Evolutionary conservation across 2,888 invertebrate species (phyloP).

Genomic region (Hipparchia semele): DNA sequence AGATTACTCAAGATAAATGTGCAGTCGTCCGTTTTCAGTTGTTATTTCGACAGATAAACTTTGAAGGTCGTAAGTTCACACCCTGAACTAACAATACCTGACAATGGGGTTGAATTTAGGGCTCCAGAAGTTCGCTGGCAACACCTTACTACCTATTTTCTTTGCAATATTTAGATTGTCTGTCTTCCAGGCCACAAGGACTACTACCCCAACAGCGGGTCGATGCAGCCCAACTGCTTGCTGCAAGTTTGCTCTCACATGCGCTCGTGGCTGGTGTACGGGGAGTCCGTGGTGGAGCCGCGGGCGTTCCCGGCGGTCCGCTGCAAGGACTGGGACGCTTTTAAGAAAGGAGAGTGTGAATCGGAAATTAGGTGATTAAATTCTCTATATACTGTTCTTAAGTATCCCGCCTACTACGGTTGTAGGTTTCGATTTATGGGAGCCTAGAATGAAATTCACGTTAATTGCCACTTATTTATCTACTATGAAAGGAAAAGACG

Average conservation of each 20-base stretch:
- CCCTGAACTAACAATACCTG: too few relatives aligned
- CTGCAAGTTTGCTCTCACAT: conserved; percentile 60
- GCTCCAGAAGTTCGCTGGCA: too few relatives aligned
- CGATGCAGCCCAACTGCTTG: conserved; percentile 67
- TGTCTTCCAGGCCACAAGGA: conserved; percentile 64
- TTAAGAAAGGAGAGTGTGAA: conserved; percentile 53
- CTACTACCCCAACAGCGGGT: conserved; percentile 69
- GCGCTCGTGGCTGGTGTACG: conserved; percentile 59
- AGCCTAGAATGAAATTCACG: too few relatives aligned
- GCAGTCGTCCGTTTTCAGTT: too few relatives aligned
- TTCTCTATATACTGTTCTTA: not conserved
- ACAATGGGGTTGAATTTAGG: too few relatives aligned
- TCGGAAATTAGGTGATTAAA: conserved; percentile 48
- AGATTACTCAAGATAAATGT: too few relatives aligned
- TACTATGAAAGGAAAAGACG: too few relatives aligned
- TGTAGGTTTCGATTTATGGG: too few relatives aligned
- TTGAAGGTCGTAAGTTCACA: too few relatives aligned
- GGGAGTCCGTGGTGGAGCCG: conserved; percentile 55
- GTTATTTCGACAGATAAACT: too few relatives aligned
- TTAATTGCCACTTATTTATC: too few relatives aligned
- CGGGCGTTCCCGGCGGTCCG: conserved; percentile 53
- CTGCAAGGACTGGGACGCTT: conserved; percentile 57
- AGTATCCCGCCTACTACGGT: not conserved
- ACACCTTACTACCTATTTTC: not conserved
- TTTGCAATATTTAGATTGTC: not conserved